A percentile compares a stretch with the other conserved stretches of the same genome.
Conservation (phyloP, 2,113 vertebrate genomes). For the Acrocephalus kingi region DNA sequence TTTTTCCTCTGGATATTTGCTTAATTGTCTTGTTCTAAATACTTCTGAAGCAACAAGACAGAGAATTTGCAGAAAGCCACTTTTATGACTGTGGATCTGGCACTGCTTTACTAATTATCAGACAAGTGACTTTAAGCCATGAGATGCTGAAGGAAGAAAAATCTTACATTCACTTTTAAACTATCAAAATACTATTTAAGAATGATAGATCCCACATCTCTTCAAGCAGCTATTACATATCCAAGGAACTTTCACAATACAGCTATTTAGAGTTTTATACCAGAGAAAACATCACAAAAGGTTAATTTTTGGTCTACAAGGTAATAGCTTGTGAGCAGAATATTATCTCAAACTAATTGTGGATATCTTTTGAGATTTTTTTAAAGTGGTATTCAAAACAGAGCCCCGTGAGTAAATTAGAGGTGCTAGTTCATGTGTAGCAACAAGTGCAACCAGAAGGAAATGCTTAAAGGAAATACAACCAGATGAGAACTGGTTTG, state of each 20-base stretch:
- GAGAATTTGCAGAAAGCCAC: conserved; percentile 37
- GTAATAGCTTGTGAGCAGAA: conserved; percentile 2
- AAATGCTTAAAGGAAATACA: background rate
- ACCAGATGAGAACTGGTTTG: background rate
- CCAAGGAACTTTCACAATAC: conserved; percentile 14
- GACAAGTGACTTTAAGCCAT: conserved; percentile 13
- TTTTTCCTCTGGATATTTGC: conserved; percentile 4
- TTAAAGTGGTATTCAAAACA: conserved; percentile 28
- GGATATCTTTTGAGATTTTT: background rate
- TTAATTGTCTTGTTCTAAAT: conserved; percentile 34
- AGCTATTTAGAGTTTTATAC: background rate
- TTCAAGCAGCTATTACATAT: background rate
- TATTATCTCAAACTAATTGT: conserved; percentile 4
- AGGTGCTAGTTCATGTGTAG: background rate
- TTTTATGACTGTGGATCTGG: background rate
- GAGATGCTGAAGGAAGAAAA: background rate
- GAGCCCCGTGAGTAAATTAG: conserved; percentile 19
- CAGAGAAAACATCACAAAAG: background rate
- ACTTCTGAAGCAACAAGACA: conserved; percentile 7
- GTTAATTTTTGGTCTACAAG: background rate
- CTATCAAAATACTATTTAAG: conserved; percentile 3
- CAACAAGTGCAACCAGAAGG: background rate
- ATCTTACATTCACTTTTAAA: background rate
- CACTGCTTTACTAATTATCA: conserved; percentile 41
- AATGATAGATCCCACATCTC: background rate